Conservation (phyloP, 2,113 vertebrate genomes). For the Mustelus asterias region DNA sequence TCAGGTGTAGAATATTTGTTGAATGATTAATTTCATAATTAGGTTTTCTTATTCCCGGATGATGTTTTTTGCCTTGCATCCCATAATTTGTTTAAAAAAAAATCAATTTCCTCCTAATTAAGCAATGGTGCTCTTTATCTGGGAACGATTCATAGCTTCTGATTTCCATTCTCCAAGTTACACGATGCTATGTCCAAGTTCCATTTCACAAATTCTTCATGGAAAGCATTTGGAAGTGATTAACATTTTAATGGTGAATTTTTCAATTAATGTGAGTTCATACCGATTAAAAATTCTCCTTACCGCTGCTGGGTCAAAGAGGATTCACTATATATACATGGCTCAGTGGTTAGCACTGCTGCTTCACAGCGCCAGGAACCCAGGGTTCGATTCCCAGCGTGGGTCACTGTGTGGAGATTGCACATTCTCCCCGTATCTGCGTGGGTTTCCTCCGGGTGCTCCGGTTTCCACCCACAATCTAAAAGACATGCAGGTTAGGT, state of each 20-base stretch:
- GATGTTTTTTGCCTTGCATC: neutral
- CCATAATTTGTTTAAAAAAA: neutral
- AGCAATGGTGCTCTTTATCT: neutral
- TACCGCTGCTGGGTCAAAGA: neutral
- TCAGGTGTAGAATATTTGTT: neutral
- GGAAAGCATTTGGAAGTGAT: neutral
- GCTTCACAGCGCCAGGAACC: too few relatives aligned
- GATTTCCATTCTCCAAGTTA: neutral
- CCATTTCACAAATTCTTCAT: neutral
- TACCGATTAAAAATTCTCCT: neutral
- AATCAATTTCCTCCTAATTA: neutral
- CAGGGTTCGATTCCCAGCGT: too few relatives aligned
- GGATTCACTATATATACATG: neutral
- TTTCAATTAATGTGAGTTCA: neutral
- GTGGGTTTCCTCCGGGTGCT: too few relatives aligned
- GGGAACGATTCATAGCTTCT: too few relatives aligned
- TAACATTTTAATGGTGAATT: neutral
- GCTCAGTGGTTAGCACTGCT: too few relatives aligned
- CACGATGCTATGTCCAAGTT: neutral
- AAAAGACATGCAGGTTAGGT: too few relatives aligned
- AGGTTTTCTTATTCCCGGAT: neutral
- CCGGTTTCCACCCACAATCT: too few relatives aligned
- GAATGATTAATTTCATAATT: neutral
- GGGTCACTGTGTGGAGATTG: too few relatives aligned
- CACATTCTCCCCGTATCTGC: too few relatives aligned